A percentile compares a stretch with the other conserved stretches of the same genome.
Evolutionary conservation across 2,888 invertebrate genomes (phyloP).

Genomic region (Chouioia cunea): DNA sequence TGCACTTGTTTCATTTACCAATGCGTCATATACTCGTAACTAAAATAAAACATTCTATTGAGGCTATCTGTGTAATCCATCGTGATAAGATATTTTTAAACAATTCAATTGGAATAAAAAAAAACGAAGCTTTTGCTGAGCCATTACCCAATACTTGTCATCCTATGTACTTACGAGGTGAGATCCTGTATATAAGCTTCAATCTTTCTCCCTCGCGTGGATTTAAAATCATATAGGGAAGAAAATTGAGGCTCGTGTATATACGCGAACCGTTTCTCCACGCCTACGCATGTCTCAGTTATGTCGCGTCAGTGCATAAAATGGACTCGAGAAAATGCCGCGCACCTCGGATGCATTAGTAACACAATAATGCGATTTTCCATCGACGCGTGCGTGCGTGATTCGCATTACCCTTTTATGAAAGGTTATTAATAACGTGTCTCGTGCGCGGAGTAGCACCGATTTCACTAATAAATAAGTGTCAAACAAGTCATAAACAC

Average conservation of each 20-base stretch:
- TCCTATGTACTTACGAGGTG: too few relatives aligned
- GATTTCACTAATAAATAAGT: too few relatives aligned
- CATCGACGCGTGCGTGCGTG: not conserved
- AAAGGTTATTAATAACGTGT: constrained; percentile 31
- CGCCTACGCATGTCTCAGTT: constrained; percentile 34
- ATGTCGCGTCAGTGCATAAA: constrained; percentile 17
- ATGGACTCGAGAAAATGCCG: constrained; percentile 15
- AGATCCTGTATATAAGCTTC: too few relatives aligned
- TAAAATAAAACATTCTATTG: not conserved
- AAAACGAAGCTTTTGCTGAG: not conserved
- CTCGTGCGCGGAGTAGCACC: not conserved
- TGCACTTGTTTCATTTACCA: not conserved
- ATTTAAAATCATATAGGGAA: constrained; percentile 16
- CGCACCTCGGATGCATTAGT: constrained; percentile 9
- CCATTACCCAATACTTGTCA: too few relatives aligned
- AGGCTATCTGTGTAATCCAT: not conserved
- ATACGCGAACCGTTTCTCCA: constrained; percentile 4
- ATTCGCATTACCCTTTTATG: constrained; percentile 16
- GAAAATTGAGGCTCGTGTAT: constrained; percentile 23
- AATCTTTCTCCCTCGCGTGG: constrained; percentile 1
- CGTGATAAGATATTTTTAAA: not conserved
- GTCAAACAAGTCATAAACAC: too few relatives aligned
- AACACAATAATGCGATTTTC: constrained; percentile 32
- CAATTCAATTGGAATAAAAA: not conserved
- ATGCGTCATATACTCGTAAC: not conserved